phyloP scores from a whole-genome alignment of 2,113 vertebrate species.

The Zosterops borbonicus region DNA sequence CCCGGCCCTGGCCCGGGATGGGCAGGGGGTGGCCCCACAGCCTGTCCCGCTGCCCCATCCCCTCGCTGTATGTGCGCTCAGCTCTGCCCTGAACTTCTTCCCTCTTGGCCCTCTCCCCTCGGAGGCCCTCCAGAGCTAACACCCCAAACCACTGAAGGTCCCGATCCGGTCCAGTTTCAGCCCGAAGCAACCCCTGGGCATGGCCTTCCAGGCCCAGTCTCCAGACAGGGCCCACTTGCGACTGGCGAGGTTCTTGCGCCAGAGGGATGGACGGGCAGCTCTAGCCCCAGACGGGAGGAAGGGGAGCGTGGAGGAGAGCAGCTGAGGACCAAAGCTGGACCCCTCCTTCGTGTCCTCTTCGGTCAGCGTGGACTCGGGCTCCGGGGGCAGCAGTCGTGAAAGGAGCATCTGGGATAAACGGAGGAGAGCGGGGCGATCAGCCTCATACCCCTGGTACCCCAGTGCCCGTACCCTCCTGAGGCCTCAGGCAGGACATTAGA shows the following conservation, averaged over 20 bases:
- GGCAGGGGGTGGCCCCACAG: not conserved
- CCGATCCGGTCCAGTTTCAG: slow-evolving; percentile 88
- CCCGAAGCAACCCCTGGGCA: slow-evolving; percentile 85
- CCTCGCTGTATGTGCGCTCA: fast-evolving
- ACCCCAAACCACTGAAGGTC: slow-evolving; percentile 86
- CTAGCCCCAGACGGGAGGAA: not conserved
- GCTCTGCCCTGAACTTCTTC: not conserved
- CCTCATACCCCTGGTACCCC: not conserved
- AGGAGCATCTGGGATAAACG: slow-evolving; percentile 31
- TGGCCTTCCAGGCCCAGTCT: slow-evolving; percentile 70
- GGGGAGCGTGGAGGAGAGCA: not conserved
- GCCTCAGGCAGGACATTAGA: not conserved
- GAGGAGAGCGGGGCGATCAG: fast-evolving
- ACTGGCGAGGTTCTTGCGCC: slow-evolving; percentile 75
- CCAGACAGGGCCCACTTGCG: slow-evolving; percentile 75
- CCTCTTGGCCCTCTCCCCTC: not conserved
- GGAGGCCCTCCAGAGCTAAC: slow-evolving; percentile 61
- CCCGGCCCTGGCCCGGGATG: not conserved
- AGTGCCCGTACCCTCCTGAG: not conserved
- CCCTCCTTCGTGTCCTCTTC: slow-evolving; percentile 28
- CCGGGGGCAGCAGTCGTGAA: slow-evolving; percentile 42
- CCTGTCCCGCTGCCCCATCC: not conserved
- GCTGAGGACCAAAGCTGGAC: slow-evolving; percentile 5
- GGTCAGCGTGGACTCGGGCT: not conserved
- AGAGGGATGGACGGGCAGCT: slow-evolving; percentile 72